Evolutionary conservation across 2,888 invertebrate species (phyloP), one percentile per base, ranked within the genome.

Genomic region (Resseliella maxima): DNA sequence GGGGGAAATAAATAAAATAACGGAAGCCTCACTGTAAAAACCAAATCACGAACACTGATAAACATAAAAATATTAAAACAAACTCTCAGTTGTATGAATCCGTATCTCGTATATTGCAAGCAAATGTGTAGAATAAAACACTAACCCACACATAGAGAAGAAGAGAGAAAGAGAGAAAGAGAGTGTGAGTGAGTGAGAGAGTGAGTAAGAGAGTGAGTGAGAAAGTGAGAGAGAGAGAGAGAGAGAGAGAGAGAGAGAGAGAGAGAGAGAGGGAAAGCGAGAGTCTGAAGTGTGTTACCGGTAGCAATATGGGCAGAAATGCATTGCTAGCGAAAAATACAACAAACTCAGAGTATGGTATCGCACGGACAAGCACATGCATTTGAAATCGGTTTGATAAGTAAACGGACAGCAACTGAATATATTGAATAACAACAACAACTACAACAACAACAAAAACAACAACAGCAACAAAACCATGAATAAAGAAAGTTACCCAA

Each of bases 401-500:
- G 59, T 59, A 10, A 59, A 59, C 59, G 59, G 59, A 59, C 59
- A 59, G 24, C 59, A 24, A 59, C 59, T 59, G 59, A 59, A 59
- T 59, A 59, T 59, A 59, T 59, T 59, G 59, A 59, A 59, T 24
- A 59, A 59, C 59, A 59, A 59, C 59, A 18, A 41, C 41, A 41
- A 41, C 12, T 41, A 12, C 41, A 41, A 41, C 41, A 41, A 41
- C 41, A 41, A 41, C 41, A 41, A 41, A 41, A 41, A 41, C 41
- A 41, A 41, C 41, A 41, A 41, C 41, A 41, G 12, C 41, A 41
- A 41, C 41, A 41, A 41, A 59, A 59, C 59, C 59, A 59, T 59
- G 59, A n/a, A 59, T 59, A 59, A 59, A 59, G 59, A 59, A 59
- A 24, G 59, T 59, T 59, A n/a, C 59, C 50, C 46, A 59, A 59